A percentile compares a stretch with the other conserved stretches of the same genome.
Conservation (phyloP, 2,113 vertebrate genomes). For the Psilopsiagon aurifrons region DNA sequence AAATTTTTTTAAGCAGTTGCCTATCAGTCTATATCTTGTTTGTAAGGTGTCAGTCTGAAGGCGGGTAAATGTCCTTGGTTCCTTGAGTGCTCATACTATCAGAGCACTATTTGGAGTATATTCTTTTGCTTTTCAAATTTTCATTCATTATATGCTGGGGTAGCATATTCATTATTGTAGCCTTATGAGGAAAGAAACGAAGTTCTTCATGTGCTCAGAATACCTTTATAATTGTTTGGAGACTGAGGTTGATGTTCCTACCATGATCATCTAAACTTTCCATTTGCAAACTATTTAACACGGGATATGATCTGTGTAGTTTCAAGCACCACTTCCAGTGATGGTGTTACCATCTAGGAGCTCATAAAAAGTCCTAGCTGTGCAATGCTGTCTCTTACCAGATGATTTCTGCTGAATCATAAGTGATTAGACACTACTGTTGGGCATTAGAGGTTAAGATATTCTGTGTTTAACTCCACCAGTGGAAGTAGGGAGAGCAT, state of each 20-base stretch:
- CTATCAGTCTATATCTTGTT: background rate
- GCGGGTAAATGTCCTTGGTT: background rate
- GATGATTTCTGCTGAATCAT: background rate
- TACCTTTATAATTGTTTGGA: background rate
- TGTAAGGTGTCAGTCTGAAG: background rate
- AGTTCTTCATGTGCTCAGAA: background rate
- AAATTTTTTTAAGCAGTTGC: background rate
- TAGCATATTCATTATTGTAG: background rate
- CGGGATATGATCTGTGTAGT: accelerated
- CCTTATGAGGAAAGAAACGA: background rate
- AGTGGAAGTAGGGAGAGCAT: background rate
- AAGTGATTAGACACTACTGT: background rate
- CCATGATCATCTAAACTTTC: background rate
- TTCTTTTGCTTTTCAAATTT: background rate
- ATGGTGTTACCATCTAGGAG: background rate
- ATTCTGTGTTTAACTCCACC: background rate
- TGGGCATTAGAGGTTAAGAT: background rate
- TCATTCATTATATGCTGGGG: background rate
- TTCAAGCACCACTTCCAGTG: background rate
- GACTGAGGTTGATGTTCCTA: background rate
- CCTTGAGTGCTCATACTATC: background rate
- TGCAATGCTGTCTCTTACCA: background rate
- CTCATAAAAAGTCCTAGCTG: background rate
- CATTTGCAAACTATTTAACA: background rate
- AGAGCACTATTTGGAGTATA: background rate